These are phyloP conservation scores for Anabacerthia variegaticeps DNA, from an alignment of 2,797 vertebrate species.

Conservation along the genomic window DNA sequence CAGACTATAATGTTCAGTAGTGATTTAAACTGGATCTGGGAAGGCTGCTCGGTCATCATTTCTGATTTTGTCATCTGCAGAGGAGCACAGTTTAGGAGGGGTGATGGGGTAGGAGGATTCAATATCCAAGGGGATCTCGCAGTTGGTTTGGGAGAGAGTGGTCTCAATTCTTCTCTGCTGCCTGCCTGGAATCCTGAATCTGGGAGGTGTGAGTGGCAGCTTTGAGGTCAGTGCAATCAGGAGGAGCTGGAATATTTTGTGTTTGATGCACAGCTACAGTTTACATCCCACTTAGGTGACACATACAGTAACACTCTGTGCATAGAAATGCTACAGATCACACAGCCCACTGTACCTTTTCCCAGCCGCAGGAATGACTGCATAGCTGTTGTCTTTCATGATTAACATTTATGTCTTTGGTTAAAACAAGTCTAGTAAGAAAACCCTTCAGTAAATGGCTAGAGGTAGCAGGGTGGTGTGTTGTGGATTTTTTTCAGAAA, in stretches of 20 bases:
- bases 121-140: neutral
- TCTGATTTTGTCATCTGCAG: neutral
- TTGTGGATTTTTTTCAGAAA: neutral
- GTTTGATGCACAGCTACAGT: neutral
- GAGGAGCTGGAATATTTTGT: neutral
- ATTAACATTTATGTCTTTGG: neutral
- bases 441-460: neutral
- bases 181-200: neutral
- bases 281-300: neutral
- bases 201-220: neutral
- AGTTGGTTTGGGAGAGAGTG: neutral
- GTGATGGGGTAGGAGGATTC: neutral
- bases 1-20: neutral
- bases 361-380: neutral
- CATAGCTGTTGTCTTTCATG: neutral
- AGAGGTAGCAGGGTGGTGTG: neutral
- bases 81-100: neutral
- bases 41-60: neutral
- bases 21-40: neutral
- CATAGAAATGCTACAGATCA: neutral
- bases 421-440: neutral
- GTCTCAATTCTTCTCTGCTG: neutral
- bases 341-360: neutral
- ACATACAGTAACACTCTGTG: fast-evolving
- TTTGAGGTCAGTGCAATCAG: neutral